A percentile compares a stretch with the other conserved stretches of the same genome.
These are phyloP conservation scores for Styela clava DNA, from an alignment of 23 tunicate genomes.

Conservation along the genomic window DNA sequence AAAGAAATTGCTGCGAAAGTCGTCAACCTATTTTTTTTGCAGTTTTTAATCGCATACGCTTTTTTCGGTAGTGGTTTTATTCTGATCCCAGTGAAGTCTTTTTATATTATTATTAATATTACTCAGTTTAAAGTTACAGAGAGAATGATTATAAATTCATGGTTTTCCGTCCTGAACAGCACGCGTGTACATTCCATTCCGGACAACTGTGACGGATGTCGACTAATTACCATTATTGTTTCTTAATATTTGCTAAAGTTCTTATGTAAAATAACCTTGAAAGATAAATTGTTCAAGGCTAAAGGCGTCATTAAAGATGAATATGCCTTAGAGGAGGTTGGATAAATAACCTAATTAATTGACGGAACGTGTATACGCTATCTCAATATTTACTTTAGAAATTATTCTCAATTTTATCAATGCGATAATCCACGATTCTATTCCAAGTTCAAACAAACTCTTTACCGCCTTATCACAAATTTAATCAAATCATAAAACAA, in stretches of 20 bases:
- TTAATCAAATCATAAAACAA: background rate
- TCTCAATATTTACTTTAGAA: background rate
- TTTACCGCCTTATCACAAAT: background rate
- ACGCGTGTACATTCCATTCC: too few relatives aligned
- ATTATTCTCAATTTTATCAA: background rate
- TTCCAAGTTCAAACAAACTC: background rate
- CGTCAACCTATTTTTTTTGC: too few relatives aligned
- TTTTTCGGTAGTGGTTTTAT: too few relatives aligned
- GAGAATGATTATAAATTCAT: too few relatives aligned
- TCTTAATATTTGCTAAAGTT: background rate
- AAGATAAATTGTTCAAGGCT: background rate
- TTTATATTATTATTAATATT: too few relatives aligned
- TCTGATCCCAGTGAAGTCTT: too few relatives aligned
- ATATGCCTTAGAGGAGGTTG: too few relatives aligned
- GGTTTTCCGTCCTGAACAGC: too few relatives aligned
- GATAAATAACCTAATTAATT: background rate
- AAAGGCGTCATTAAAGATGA: background rate
- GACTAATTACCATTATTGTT: background rate
- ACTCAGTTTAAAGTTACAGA: too few relatives aligned
- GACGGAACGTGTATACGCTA: background rate
- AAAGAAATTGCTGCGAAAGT: too few relatives aligned
- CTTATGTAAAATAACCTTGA: background rate
- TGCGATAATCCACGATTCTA: background rate
- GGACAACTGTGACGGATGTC: too few relatives aligned
- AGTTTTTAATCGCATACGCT: too few relatives aligned